Evolutionary conservation across 2,113 vertebrate species (phyloP), one percentile per base, ranked within the genome.

Genomic region (Epinephelus cyanopodus): DNA sequence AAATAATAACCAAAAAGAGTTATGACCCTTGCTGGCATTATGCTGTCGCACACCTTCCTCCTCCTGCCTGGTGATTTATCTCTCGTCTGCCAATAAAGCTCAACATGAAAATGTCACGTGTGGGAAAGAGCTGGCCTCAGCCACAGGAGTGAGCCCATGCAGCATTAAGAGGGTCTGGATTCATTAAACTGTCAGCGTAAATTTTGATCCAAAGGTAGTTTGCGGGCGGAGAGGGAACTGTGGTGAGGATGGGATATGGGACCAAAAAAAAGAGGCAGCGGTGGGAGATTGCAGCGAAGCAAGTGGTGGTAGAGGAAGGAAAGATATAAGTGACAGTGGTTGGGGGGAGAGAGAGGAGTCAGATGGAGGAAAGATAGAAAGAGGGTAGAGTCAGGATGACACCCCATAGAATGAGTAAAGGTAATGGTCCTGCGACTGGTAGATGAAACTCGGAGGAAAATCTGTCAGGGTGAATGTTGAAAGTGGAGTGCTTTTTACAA

Each of bases 121-220:
- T 91, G 83, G 80, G 70, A 84, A 82, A 84, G 84, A 85, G 83
- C 73, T 62, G 78, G 90, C 86, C 87, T 87, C 68, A 87, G 87
- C 79, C 84, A 70, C 75, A 29, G 61, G 62, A 89, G 88, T 77
- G 76, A 90, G 89, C 81, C 76, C 74, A 37, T 70, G 84, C 75
- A 79, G 90, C 89, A 93, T 94, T 93, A 93, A 91, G 85, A 85
- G 65, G 90, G 78, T 64, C 82, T 13, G 45, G 89, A 93, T 93
- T 95, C 93, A 95, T 95, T 95, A 95, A 94, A 93, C 82, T 94
- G 94, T 93, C 93, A 27, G 84, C 47, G 83, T 94, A 94, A 92
- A 93, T 94, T 94, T 90, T 88, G 86, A 90, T 90, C 79, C 1
- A n/a, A 53, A 90, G 78, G 61, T 82, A 89, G 91, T 91, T 91